Conservation (phyloP, 2,797 vertebrate genomes). For the Pantherophis alleghaniensis region DNA sequence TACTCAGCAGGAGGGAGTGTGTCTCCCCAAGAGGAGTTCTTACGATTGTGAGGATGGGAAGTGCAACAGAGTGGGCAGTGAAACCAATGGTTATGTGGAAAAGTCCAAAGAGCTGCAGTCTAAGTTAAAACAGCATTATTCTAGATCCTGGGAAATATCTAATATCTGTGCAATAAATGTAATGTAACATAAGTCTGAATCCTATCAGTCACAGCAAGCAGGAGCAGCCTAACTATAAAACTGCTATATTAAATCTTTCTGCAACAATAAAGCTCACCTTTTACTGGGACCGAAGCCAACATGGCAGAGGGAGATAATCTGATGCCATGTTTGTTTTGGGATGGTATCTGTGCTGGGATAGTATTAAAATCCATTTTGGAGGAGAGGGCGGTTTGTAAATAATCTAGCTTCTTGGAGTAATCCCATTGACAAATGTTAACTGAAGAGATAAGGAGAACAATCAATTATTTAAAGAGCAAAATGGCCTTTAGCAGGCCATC, state of each 20-base stretch:
- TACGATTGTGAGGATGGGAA: background rate
- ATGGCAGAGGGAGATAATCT: slow-evolving; percentile 18
- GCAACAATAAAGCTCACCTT: slow-evolving; percentile 26
- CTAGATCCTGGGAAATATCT: background rate
- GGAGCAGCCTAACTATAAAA: background rate
- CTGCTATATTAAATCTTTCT: slow-evolving; percentile 21
- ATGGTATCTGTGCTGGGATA: slow-evolving; percentile 7
- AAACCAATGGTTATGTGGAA: background rate
- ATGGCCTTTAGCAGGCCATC: background rate
- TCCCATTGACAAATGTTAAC: slow-evolving; percentile 37
- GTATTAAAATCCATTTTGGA: slow-evolving; percentile 22
- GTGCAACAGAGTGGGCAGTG: background rate
- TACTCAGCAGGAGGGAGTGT: background rate
- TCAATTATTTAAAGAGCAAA: slow-evolving; percentile 25
- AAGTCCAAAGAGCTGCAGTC: background rate
- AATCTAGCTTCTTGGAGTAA: slow-evolving; percentile 25
- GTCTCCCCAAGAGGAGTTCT: background rate
- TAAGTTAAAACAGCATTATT: background rate
- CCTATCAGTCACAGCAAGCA: background rate
- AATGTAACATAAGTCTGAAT: background rate
- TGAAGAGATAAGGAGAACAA: slow-evolving; percentile 25
- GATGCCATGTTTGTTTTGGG: slow-evolving; percentile 15
- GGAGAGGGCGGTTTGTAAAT: slow-evolving; percentile 19
- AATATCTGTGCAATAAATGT: background rate
- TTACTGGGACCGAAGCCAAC: background rate